phyloP scores from a whole-genome alignment of 2,797 vertebrate species.

The Valencia hispanica region DNA sequence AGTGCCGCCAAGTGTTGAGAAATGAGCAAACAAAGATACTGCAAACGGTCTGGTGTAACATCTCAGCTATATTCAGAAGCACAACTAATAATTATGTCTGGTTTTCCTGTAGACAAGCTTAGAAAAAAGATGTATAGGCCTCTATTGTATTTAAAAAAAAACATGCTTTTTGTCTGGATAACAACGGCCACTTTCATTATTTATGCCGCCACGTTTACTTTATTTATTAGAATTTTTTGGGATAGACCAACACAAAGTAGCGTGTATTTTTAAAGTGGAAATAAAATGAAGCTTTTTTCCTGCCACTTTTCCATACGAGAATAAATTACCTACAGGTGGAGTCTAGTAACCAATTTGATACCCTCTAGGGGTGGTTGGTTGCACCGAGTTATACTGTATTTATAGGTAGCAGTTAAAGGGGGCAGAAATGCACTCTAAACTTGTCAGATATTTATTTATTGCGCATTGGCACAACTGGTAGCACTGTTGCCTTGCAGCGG shows the following conservation, averaged over 20 bases:
- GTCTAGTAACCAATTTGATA: not conserved
- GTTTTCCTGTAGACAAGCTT: not conserved
- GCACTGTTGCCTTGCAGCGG: not conserved
- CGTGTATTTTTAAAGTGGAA: not conserved
- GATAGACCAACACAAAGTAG: not conserved
- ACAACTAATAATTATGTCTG: not conserved
- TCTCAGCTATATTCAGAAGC: not conserved
- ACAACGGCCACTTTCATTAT: not conserved
- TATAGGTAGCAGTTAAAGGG: not conserved
- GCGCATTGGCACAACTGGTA: not conserved
- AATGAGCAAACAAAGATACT: not conserved
- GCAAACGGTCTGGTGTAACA: not conserved
- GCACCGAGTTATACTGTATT: not conserved
- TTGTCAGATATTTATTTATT: not conserved
- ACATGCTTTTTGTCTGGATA: not conserved
- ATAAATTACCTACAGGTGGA: not conserved
- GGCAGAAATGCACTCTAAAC: not conserved
- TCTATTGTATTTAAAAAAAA: not conserved
- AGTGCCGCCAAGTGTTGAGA: not conserved
- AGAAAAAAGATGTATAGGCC: not conserved
- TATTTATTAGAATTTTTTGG: not conserved
- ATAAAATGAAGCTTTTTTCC: not conserved
- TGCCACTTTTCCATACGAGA: not conserved
- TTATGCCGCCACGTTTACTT: not conserved
- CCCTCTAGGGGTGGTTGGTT: not conserved